A percentile compares a stretch with the other conserved stretches of the same genome.
Conservation (phyloP, 2,113 vertebrate genomes). For the Paradoxurus hermaphroditus region DNA sequence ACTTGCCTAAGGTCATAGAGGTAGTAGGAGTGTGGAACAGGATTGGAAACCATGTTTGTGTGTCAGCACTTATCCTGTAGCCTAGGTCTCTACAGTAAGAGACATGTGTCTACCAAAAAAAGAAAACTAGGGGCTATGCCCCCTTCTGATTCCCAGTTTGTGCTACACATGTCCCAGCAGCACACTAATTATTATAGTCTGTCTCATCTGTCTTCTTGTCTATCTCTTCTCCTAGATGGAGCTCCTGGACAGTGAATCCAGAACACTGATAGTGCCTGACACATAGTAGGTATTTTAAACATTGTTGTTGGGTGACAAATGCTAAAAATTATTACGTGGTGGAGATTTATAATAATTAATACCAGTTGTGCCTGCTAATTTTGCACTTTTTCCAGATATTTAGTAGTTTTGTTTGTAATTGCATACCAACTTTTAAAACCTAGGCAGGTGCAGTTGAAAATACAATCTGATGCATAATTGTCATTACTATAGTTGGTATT, state of each 20-base stretch:
- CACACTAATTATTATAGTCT: not conserved
- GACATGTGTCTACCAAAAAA: not conserved
- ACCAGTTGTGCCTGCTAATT: not conserved
- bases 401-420: conserved; percentile 11
- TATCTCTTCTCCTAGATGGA: not conserved
- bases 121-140: not conserved
- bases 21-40: not conserved
- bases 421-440: conserved; percentile 6
- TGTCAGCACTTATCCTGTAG: not conserved
- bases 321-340: not conserved
- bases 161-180: fast-evolving
- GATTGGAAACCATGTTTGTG: not conserved
- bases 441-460: conserved; percentile 57
- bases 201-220: not conserved
- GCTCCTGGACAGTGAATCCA: not conserved
- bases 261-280: no score
- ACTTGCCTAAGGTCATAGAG: not conserved
- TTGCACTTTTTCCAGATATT: not conserved
- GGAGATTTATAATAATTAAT: not conserved
- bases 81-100: not conserved
- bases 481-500: conserved; percentile 59
- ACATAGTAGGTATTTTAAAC: not conserved
- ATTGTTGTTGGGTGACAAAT: not conserved
- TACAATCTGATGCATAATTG: conserved; percentile 50
- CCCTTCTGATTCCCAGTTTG: not conserved